phyloP scores from a whole-genome alignment of 2,888 invertebrate genomes.

The Serripes groenlandicus region DNA sequence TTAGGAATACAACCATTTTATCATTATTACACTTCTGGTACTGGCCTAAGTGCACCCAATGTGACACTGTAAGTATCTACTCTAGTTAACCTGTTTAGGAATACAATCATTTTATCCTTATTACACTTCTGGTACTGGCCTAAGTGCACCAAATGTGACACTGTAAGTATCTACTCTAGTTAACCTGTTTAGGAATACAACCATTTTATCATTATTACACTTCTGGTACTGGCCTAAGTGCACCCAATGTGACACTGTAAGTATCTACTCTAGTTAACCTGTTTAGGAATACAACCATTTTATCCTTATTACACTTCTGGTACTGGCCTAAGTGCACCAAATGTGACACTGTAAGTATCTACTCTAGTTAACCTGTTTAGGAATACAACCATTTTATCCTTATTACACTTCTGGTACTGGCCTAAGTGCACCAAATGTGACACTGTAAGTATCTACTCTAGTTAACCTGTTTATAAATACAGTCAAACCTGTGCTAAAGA shows the following conservation, averaged over 20 bases:
- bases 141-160: slow-evolving; percentile 81
- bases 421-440: too few species aligned
- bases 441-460: background rate
- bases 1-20: slow-evolving; percentile 76
- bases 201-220: slow-evolving; percentile 76
- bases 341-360: background rate
- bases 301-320: too few species aligned
- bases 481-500: too few species aligned
- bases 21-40: slow-evolving; percentile 80
- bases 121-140: slow-evolving; percentile 82
- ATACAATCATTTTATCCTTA: slow-evolving; percentile 74
- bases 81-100: slow-evolving; percentile 68
- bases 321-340: too few species aligned
- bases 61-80: slow-evolving; percentile 79
- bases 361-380: background rate
- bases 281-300: too few species aligned
- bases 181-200: slow-evolving; percentile 74
- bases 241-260: slow-evolving; percentile 80
- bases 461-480: too few species aligned
- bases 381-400: too few species aligned
- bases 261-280: slow-evolving; percentile 27
- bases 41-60: slow-evolving; percentile 80
- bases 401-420: too few species aligned
- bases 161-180: slow-evolving; percentile 69
- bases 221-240: slow-evolving; percentile 83